Conservation (phyloP, 2,113 vertebrate species). For the Archocentrus centrarchus region DNA sequence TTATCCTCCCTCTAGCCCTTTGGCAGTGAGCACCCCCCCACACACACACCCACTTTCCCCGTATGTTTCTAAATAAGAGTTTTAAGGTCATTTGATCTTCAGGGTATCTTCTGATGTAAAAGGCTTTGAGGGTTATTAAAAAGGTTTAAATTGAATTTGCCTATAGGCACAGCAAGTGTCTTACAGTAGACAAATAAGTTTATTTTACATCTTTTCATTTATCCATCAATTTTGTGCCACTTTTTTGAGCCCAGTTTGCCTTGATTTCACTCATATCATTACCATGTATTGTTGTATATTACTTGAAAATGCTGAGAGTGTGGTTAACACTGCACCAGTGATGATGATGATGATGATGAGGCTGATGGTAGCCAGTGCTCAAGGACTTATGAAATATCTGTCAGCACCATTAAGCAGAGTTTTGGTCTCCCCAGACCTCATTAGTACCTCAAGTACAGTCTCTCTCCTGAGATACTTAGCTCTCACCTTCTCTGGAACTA, state of each 20-base stretch:
- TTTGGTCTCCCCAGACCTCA: conserved; percentile 63
- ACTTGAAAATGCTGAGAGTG: not conserved
- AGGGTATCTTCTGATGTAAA: not conserved
- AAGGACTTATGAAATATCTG: conserved; percentile 49
- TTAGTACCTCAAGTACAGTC: conserved; percentile 50
- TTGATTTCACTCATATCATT: conserved; percentile 8
- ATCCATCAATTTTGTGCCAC: not conserved
- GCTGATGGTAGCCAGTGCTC: conserved; percentile 19
- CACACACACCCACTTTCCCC: no score
- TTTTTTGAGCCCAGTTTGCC: not conserved
- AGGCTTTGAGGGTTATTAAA: not conserved
- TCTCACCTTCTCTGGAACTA: conserved; percentile 40
- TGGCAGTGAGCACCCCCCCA: no score
- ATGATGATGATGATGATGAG: conserved; percentile 16
- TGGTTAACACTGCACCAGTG: not conserved
- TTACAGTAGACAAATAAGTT: not conserved
- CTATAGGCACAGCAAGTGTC: not conserved
- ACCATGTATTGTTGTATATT: not conserved
- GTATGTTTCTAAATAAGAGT: no score
- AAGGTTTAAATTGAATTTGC: not conserved
- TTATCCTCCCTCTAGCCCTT: not conserved
- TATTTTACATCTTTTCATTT: not conserved
- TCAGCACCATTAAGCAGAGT: conserved; percentile 47
- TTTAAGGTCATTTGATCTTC: not conserved
- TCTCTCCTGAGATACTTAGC: conserved; percentile 41